Evolutionary conservation across 2,113 vertebrate genomes (phyloP), one percentile per base, ranked within the genome.

Genomic region (Pipa parva): DNA sequence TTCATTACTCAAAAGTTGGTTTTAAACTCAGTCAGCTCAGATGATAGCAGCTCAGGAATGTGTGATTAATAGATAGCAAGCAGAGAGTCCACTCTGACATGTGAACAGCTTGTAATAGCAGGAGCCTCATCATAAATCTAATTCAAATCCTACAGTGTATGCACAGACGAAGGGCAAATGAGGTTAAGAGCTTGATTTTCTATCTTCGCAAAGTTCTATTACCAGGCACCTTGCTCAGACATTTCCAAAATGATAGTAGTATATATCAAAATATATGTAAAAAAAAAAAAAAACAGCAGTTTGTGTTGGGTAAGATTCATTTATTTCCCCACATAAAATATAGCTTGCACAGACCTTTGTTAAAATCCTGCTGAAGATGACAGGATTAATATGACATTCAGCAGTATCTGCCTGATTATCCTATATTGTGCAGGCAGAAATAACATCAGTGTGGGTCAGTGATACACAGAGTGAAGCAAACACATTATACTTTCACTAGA

Each of bases 171-270:
- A 54, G 46, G 57, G 66, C 57, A 70, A 70, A 61, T 27, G 66
- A 70, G 66, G 66, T 70, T 61, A 70, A 70, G 26, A 52, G 66
- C 33, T 58, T 18, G 57, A 70, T 31, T 70, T 60, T 70, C 66
- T 54, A 70, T 70, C 66, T 61, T 45, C 49, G 25, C 61, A 33
- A 60, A 54, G 49, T 70, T 54, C 18, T 20, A 61, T 70, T 70
- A 70, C 45, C 37, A 57, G 11, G 29, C 59, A 37, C 22, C 20
- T 15, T 49, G 27, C 45, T 46, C 28, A 37, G 28, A 48, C 31
- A 52, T 52, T 31, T 11, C 8, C 24, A 60, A 60, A 33, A 60
- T 9, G 1, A 45, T 17, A 29, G 50, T 29, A 54, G 31, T 61
- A 61, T 17, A 25, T 3, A 45, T 24, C 2, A 28, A 68, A 28